Conservation (phyloP, 2,113 vertebrate species). For the Hippocampus guttulatus region DNA sequence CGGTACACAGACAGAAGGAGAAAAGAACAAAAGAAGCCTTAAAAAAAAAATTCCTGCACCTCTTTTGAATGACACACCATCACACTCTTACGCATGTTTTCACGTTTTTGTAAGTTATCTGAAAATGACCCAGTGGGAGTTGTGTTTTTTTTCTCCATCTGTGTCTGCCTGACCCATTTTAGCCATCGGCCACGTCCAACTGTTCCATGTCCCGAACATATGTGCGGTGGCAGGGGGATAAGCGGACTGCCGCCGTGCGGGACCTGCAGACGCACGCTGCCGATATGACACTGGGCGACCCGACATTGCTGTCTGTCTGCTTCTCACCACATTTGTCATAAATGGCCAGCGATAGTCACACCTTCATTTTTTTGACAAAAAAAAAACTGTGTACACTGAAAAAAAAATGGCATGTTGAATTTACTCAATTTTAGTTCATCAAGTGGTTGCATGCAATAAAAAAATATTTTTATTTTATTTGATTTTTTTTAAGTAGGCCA, state of each 20-base stretch:
- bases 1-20: neutral
- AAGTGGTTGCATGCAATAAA: no score
- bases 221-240: conserved; percentile 74
- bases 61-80: neutral
- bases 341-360: conserved; percentile 37
- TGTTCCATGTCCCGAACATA: conserved; percentile 77
- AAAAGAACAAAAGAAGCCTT: neutral
- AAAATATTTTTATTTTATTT: no score
- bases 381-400: no score
- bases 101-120: conserved; percentile 55
- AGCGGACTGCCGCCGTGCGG: conserved; percentile 56
- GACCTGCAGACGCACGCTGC: conserved; percentile 60
- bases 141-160: conserved; percentile 71
- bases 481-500: no score
- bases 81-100: conserved; percentile 10
- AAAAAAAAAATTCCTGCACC: neutral
- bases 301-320: conserved; percentile 43
- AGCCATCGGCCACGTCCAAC: conserved; percentile 78
- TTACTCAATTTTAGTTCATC: no score
- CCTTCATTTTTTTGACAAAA: conserved; percentile 23
- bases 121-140: conserved; percentile 73
- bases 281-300: conserved; percentile 66
- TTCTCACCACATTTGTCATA: conserved; percentile 61
- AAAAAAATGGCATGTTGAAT: no score
- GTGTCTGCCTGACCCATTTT: conserved; percentile 79